Evolutionary conservation across 2,113 vertebrate genomes (phyloP).

Genomic region (Myocastor coypus): DNA sequence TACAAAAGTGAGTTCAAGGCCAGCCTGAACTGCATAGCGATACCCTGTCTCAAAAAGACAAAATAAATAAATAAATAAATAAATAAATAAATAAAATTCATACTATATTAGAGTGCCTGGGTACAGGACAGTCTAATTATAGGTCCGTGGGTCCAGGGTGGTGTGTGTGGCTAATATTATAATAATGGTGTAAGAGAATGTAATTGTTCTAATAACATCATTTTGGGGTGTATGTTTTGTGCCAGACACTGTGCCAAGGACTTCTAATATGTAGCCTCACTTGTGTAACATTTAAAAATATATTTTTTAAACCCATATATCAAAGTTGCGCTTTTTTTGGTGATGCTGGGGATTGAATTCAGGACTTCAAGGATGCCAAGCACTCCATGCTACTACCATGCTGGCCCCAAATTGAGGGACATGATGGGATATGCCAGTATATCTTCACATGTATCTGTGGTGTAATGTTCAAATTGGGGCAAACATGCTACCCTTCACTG

Average conservation of each 20-base stretch:
- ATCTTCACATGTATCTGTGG: not conserved
- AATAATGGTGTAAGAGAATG: not conserved
- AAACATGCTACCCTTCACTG: not conserved
- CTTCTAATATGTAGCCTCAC: not conserved
- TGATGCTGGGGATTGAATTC: not conserved
- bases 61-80: no score
- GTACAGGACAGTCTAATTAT: not conserved
- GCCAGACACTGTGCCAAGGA: not conserved
- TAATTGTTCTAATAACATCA: not conserved
- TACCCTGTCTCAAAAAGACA: no score
- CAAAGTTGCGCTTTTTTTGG: not conserved
- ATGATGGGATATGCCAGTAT: not conserved
- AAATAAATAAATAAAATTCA: no score
- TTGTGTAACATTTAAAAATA: not conserved
- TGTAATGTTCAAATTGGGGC: not conserved
- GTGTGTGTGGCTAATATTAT: not conserved
- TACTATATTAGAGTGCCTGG: rapidly evolving
- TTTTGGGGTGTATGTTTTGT: not conserved
- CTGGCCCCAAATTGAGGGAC: not conserved
- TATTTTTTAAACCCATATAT: not conserved
- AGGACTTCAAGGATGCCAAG: not conserved
- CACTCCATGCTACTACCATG: not conserved
- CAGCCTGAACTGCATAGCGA: no score
- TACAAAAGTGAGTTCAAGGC: no score
- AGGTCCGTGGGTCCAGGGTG: not conserved